Conservation (phyloP, 2,888 invertebrate species). For the Dryomyza anilis region DNA sequence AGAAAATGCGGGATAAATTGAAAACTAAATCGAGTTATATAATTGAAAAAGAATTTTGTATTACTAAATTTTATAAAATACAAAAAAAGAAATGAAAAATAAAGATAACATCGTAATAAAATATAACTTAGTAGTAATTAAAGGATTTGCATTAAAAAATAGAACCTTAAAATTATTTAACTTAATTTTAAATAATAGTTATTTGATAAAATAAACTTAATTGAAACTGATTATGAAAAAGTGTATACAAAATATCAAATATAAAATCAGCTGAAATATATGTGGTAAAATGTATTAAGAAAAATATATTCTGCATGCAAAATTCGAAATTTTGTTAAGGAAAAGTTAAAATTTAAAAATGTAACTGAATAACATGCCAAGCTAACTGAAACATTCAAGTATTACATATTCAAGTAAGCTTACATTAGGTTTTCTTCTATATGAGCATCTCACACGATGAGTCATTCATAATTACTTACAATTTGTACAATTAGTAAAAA, state of each 20-base stretch:
- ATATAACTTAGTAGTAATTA: not conserved
- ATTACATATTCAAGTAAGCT: conserved; percentile 22
- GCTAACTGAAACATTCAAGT: not conserved
- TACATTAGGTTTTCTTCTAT: conserved; percentile 42
- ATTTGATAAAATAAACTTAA: not conserved
- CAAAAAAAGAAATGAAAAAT: not conserved
- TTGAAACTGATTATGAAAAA: not conserved
- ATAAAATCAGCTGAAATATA: not conserved
- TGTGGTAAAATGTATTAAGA: not conserved
- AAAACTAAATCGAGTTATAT: not conserved
- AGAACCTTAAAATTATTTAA: not conserved
- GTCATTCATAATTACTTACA: conserved; percentile 50
- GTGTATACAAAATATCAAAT: no score
- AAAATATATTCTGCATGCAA: not conserved
- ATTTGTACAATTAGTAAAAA: not conserved
- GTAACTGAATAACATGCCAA: not conserved
- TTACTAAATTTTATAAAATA: not conserved
- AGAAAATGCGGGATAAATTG: not conserved
- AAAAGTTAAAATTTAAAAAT: no score
- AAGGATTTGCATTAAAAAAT: not conserved
- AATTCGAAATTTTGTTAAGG: no score
- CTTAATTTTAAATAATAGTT: not conserved
- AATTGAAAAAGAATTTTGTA: not conserved
- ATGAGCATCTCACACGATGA: conserved; percentile 51
- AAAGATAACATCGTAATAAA: not conserved